Base-by-base conservation (phyloP, 2,797 vertebrate genomes). In the Crax fasciolata region DNA sequence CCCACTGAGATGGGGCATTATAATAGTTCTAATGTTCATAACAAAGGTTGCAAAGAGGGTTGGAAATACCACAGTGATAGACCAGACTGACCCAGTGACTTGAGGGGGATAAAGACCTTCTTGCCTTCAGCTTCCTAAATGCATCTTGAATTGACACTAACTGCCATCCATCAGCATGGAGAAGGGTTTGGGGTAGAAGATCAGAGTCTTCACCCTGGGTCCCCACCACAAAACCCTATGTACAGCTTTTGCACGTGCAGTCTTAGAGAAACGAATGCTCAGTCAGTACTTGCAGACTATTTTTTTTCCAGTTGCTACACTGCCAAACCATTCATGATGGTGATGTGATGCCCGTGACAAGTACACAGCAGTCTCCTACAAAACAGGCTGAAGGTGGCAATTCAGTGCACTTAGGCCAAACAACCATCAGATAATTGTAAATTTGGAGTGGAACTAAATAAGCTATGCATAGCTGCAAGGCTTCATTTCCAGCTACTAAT, bases 401-500 rank as follows among this genome's bases (percentile, higher is more conserved):
- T 90, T 94, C 87, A 43, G 43, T 92, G 94, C 95, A 92, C 84
- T 84, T 92, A 25, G 4, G 63, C 82, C 55, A 89, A 94, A 81
- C 38, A 93, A n/a, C 68, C 73, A 92, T 92, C 92, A 93, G 89
- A 92, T 92, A 92, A 93, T 76, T 89, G 82, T 78, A 75, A 96
- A 92, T 94, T 95, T 92, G 84, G 58, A 93, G 91, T 91, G 73
- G 90, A 96, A 84, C 79, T 93, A 89, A 95, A 84, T 92, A 96
- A 92, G 84, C 9, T 7, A 48, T 77, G 71, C 82, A 70, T 90
- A 93, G 92, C 89, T 94, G 57, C 83, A 71, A 96, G 96, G 94
- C 87, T 96, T 96, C 87, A 51, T 96, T 93, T 91, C 66, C 59
- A 93, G 71, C 83, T 74, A 76, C 83, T 96, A 94, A 97, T 97